phyloP scores from a whole-genome alignment of 2,113 vertebrate genomes.

The Rhadina sibilatrix region DNA sequence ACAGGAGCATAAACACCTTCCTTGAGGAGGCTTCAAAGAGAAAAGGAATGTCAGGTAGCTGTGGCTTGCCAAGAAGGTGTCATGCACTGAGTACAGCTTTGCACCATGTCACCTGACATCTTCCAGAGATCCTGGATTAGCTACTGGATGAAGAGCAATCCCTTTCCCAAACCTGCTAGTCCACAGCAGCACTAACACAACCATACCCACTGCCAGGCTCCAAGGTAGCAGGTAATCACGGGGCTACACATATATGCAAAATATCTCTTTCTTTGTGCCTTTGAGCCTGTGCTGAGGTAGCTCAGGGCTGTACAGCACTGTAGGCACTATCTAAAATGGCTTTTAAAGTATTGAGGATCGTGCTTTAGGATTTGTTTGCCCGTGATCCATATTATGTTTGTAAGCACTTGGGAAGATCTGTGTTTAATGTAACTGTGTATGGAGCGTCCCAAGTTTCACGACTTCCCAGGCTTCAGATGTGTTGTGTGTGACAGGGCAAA shows the following conservation, averaged over 20 bases:
- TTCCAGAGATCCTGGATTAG: neutral
- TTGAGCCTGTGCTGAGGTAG: neutral
- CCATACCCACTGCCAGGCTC: too few relatives aligned
- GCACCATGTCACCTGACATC: neutral
- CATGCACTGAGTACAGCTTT: neutral
- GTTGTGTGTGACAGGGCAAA: neutral
- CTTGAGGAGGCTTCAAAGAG: neutral
- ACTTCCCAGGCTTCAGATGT: neutral
- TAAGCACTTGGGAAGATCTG: neutral
- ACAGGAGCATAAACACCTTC: neutral
- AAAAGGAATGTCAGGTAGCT: neutral
- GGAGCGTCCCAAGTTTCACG: accelerated
- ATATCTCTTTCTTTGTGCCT: neutral
- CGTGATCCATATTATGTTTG: neutral
- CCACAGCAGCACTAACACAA: neutral
- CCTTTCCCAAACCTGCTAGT: neutral
- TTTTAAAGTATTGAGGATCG: neutral
- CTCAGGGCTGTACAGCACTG: neutral
- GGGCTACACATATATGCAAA: neutral
- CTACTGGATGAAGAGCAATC: neutral
- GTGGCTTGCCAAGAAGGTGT: neutral
- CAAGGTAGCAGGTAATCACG: neutral
- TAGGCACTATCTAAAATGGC: neutral
- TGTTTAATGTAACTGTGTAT: neutral
- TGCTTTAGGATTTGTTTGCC: neutral